Conservation (phyloP, 2,888 invertebrate species). For the Oligia latruncula region DNA sequence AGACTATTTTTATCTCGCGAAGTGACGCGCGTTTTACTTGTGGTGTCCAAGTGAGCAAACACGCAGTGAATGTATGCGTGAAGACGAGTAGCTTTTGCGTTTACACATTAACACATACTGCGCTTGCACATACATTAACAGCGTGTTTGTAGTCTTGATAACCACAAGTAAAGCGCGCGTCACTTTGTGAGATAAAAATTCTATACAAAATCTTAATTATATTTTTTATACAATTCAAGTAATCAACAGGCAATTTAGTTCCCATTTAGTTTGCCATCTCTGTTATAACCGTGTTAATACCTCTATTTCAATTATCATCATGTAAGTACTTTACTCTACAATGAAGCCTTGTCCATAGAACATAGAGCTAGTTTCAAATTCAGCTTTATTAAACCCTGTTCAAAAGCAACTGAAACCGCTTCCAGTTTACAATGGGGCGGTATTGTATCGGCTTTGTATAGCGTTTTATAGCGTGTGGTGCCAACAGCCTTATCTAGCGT, state of each 20-base stretch:
- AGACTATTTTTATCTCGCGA: neutral
- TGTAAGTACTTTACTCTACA: neutral
- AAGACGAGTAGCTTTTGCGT: no score
- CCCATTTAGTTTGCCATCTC: no score
- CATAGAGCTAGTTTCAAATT: constrained; percentile 33
- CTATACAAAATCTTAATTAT: neutral
- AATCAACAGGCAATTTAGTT: neutral
- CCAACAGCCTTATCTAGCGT: neutral
- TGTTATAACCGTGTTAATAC: neutral
- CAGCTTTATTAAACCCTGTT: constrained; percentile 1
- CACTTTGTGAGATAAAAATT: neutral
- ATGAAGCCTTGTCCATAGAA: constrained; percentile 17
- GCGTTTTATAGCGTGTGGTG: constrained; percentile 8
- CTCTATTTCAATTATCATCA: neutral
- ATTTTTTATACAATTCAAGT: neutral
- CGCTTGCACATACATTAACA: no score
- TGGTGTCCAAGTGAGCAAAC: neutral
- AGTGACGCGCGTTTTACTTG: neutral
- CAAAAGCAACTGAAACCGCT: constrained; percentile 27
- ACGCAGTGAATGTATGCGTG: neutral
- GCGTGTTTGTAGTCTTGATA: neutral
- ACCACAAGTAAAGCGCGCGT: neutral
- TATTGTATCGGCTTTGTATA: constrained; percentile 32
- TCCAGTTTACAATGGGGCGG: constrained; percentile 14
- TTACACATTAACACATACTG: no score